A percentile compares a stretch with the other conserved stretches of the same genome.
phyloP scores from a whole-genome alignment of 1,140 invertebrate species.

The Diachasmimorpha longicaudata region DNA sequence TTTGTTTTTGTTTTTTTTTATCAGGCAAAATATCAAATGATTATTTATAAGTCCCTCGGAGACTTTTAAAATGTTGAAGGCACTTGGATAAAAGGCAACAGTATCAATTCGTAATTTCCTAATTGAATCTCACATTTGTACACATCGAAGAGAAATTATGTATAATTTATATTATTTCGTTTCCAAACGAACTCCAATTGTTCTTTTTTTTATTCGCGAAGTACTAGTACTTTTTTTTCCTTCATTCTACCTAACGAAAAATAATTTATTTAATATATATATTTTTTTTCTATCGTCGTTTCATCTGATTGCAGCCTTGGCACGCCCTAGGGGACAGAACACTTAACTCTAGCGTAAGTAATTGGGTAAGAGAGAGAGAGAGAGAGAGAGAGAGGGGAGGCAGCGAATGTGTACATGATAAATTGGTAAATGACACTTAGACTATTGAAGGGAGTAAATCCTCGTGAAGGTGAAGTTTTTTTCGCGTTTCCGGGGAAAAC shows the following conservation, averaged over 20 bases:
- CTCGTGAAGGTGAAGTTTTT: not conserved
- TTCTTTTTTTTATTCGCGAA: not conserved
- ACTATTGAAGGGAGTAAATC: not conserved
- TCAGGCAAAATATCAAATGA: not conserved
- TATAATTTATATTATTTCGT: not conserved
- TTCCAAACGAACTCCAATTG: not conserved
- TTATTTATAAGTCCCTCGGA: not conserved
- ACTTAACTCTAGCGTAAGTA: not conserved
- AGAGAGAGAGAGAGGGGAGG: not conserved
- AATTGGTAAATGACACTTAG: not conserved
- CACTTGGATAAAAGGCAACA: not conserved
- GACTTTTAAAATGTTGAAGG: not conserved
- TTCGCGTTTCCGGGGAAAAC: not conserved
- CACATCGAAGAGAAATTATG: not conserved
- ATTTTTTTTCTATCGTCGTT: not conserved
- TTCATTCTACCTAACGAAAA: not conserved
- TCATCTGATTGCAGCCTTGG: not conserved
- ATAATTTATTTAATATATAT: not conserved
- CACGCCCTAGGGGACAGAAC: not conserved
- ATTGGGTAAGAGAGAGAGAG: not conserved
- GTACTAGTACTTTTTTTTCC: not conserved
- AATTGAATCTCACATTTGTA: conserved; percentile 7
- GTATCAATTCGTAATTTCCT: not conserved
- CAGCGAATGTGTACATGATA: not conserved
- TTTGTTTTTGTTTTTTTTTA: no score